A percentile compares a stretch with the other conserved stretches of the same genome.
phyloP scores from a whole-genome alignment of 2,888 invertebrate genomes.

The Plagodis dolabraria region DNA sequence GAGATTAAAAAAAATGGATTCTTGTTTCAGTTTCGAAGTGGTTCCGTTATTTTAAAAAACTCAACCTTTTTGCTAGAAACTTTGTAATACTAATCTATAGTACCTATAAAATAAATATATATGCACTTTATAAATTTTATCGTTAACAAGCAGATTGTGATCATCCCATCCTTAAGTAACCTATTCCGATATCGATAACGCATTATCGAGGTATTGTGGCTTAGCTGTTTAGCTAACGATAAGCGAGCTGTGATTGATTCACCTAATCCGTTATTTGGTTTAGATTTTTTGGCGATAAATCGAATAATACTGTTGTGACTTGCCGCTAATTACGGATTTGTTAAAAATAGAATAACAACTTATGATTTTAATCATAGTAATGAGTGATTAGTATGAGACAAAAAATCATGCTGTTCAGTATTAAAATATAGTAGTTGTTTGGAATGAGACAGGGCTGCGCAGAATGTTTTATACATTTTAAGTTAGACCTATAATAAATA shows the following conservation, averaged over 20 bases:
- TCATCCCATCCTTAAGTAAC: conserved; percentile 39
- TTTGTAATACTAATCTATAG: too few relatives aligned
- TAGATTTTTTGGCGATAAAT: conserved; percentile 21
- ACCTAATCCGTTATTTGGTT: conserved; percentile 39
- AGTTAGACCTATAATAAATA: too few relatives aligned
- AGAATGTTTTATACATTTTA: too few relatives aligned
- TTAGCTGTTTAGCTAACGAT: conserved; percentile 38
- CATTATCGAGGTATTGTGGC: conserved; percentile 46
- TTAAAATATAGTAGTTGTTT: neutral
- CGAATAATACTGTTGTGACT: conserved; percentile 24
- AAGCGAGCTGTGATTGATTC: conserved; percentile 55
- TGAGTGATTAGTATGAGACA: conserved; percentile 5
- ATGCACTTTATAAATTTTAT: neutral
- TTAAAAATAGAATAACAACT: conserved; percentile 21
- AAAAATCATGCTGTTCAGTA: too few relatives aligned
- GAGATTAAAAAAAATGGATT: too few relatives aligned
- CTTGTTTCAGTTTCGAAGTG: too few relatives aligned
- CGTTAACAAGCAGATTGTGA: conserved; percentile 25
- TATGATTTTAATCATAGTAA: conserved; percentile 7
- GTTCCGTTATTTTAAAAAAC: too few relatives aligned
- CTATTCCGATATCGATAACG: conserved; percentile 28
- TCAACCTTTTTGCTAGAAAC: too few relatives aligned
- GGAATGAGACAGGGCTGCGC: neutral
- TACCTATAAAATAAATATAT: too few relatives aligned
- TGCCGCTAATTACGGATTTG: conserved; percentile 38